Conservation (phyloP, 2,113 vertebrate genomes). For the Petroica traversi region DNA sequence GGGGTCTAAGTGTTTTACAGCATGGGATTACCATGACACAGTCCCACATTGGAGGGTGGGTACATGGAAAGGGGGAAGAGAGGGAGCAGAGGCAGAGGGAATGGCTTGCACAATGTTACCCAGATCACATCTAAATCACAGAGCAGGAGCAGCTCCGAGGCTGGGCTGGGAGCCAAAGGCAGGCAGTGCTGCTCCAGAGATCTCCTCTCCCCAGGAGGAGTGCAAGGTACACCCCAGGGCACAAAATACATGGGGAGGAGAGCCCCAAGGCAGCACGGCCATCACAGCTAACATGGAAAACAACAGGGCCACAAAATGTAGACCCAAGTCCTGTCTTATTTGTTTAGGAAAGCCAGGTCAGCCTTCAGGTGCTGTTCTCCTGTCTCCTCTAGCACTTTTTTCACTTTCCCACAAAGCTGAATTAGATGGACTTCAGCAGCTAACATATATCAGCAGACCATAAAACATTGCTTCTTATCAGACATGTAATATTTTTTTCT, state of each 20-base stretch:
- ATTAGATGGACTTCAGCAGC: background rate
- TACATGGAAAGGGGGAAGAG: background rate
- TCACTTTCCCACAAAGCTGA: background rate
- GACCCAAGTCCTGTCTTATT: background rate
- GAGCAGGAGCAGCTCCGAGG: background rate
- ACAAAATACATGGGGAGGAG: fast-evolving
- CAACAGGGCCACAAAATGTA: background rate
- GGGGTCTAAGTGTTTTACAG: background rate
- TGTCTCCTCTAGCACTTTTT: background rate
- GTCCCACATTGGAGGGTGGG: background rate
- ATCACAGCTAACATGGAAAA: background rate
- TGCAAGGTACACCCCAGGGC: fast-evolving
- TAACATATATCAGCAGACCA: background rate
- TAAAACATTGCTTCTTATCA: background rate
- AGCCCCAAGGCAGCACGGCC: background rate
- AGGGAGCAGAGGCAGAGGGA: background rate
- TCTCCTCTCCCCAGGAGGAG: background rate
- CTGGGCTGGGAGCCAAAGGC: background rate
- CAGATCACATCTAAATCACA: slow-evolving; percentile 5
- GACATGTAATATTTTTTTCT: background rate
- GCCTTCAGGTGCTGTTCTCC: background rate
- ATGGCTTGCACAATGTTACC: background rate
- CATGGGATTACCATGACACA: background rate
- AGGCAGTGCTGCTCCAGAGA: background rate
- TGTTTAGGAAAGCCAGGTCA: background rate